phyloP scores from a whole-genome alignment of 2,797 vertebrate species.

The Chelon labrosus region DNA sequence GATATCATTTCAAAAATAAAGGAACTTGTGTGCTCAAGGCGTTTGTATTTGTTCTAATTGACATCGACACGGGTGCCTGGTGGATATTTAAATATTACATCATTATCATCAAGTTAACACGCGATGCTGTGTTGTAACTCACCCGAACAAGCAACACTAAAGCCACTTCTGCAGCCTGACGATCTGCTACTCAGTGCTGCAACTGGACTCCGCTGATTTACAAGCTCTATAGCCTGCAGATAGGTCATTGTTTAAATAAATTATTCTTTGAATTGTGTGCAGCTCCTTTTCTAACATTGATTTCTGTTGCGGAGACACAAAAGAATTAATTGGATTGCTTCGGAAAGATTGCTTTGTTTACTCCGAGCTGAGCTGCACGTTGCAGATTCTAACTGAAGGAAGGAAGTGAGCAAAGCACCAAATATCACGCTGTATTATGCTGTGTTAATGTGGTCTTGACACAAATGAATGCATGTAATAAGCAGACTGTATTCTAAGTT shows the following conservation, averaged over 20 bases:
- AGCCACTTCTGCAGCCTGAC: constrained; percentile 5
- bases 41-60: not conserved
- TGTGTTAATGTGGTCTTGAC: not conserved
- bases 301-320: constrained; percentile 39
- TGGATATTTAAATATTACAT: not conserved
- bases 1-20: not conserved
- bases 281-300: constrained; percentile 45
- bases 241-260: constrained; percentile 51
- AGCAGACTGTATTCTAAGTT: not conserved
- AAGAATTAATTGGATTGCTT: constrained; percentile 48
- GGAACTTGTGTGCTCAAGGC: not conserved
- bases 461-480: not conserved
- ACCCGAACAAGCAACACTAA: constrained; percentile 7
- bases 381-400: constrained; percentile 14
- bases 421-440: constrained; percentile 10
- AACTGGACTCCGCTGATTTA: constrained; percentile 21
- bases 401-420: not conserved
- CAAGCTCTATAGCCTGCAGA: constrained; percentile 36
- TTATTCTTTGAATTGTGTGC: constrained; percentile 39
- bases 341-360: constrained; percentile 33
- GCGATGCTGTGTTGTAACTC: not conserved
- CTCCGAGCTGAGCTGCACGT: constrained; percentile 7
- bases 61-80: not conserved
- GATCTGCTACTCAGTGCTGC: constrained; percentile 4
- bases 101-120: constrained; percentile 3